These are phyloP conservation scores for Eupithecia subfuscata DNA, from an alignment of 2,888 invertebrate genomes.

Conservation along the genomic window DNA sequence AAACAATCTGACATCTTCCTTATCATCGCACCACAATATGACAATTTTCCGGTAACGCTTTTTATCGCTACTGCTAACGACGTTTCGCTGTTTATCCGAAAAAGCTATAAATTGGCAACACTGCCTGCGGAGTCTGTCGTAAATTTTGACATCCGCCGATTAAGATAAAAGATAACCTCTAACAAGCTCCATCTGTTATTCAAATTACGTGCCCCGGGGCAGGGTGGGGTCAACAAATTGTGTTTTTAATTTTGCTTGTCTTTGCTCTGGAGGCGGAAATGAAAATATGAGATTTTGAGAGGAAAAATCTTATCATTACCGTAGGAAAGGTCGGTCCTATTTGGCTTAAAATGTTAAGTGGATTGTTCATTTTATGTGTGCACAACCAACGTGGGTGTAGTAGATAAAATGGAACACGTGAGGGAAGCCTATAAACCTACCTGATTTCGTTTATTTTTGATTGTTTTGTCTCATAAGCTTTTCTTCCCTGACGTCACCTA, in stretches of 20 bases:
- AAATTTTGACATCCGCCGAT: constrained; percentile 5
- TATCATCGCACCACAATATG: background rate
- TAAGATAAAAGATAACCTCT: background rate
- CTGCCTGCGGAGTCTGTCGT: constrained; percentile 1
- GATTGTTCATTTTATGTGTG: background rate
- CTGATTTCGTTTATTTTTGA: background rate
- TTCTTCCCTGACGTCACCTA: no score
- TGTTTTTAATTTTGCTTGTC: constrained; percentile 1
- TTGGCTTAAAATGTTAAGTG: background rate
- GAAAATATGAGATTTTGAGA: constrained; percentile 9
- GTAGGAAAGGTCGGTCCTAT: background rate
- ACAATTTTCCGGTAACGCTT: background rate
- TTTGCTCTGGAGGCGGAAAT: constrained; percentile 6
- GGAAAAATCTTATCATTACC: background rate
- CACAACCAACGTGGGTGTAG: background rate
- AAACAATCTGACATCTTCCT: background rate
- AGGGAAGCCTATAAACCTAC: background rate
- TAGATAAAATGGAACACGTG: background rate
- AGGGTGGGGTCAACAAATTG: constrained; percentile 11
- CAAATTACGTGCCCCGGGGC: constrained; percentile 12
- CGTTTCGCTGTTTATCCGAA: background rate
- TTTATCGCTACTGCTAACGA: background rate
- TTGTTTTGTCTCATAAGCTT: no score
- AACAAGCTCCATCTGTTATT: constrained; percentile 18
- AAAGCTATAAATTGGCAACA: constrained; percentile 10